These are phyloP conservation scores for Heteromyza rotundicornis DNA, from an alignment of 2,888 invertebrate species.

Conservation along the genomic window DNA sequence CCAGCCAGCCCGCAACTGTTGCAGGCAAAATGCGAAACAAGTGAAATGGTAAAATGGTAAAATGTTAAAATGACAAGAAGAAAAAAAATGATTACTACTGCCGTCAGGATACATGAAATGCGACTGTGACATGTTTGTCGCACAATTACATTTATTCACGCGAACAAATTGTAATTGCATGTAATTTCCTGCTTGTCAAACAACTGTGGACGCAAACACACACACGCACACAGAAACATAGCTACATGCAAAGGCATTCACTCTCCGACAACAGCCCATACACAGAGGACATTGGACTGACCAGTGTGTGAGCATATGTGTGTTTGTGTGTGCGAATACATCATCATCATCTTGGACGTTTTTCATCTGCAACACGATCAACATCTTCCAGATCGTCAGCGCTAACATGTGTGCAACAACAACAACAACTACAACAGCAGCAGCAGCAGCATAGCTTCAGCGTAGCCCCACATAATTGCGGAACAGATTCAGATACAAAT, in stretches of 20 bases:
- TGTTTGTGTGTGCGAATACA: too few species aligned
- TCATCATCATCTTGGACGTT: background rate
- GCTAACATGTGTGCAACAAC: background rate
- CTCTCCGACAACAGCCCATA: too few species aligned
- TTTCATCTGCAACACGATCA: constrained; percentile 29
- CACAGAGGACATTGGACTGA: constrained; percentile 1
- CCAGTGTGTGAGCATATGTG: too few species aligned
- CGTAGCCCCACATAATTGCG: constrained; percentile 30
- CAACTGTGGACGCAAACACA: constrained; percentile 34
- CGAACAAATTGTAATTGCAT: constrained; percentile 55
- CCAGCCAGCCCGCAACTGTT: background rate
- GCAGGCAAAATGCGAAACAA: background rate
- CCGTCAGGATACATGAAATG: background rate
- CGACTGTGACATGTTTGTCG: constrained; percentile 32
- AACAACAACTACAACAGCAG: background rate
- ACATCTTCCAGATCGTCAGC: background rate
- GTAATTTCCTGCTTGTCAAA: constrained; percentile 51
- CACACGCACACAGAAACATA: constrained; percentile 15
- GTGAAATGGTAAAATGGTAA: background rate
- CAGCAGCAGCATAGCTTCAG: constrained; percentile 22
- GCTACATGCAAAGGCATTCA: constrained; percentile 18
- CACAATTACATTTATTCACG: constrained; percentile 55
- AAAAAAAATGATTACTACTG: too few species aligned
- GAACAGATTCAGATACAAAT: constrained; percentile 28
- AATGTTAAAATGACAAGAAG: background rate